Conservation (phyloP, 2,888 invertebrate species). For the Patella depressa region DNA sequence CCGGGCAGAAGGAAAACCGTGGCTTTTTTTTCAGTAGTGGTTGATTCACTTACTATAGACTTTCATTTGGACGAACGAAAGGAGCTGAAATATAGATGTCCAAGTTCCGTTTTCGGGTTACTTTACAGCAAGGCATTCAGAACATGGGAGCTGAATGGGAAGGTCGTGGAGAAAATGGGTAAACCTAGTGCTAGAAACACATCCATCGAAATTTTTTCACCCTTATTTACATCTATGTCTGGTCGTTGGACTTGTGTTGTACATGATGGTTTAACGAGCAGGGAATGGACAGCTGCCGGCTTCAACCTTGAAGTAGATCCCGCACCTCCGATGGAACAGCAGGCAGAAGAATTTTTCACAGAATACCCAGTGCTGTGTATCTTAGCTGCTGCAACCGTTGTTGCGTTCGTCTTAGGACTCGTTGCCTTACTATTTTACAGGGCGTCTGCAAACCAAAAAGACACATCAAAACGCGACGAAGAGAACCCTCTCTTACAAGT, state of each 20-base stretch:
- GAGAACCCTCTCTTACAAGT: too few species aligned
- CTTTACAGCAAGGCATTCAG: neutral
- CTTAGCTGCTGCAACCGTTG: neutral
- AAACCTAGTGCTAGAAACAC: neutral
- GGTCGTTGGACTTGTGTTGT: neutral
- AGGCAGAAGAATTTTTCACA: neutral
- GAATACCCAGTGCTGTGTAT: neutral
- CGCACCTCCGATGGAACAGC: neutral
- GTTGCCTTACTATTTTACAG: too few species aligned
- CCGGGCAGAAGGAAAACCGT: neutral
- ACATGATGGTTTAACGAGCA: neutral
- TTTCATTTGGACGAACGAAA: neutral
- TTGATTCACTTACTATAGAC: neutral
- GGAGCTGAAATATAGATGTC: neutral
- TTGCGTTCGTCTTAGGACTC: neutral
- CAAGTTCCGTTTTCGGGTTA: neutral
- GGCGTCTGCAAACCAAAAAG: too few species aligned
- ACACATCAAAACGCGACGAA: too few species aligned
- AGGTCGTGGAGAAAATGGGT: neutral
- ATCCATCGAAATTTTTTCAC: neutral
- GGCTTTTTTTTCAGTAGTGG: neutral
- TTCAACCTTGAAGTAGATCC: neutral
- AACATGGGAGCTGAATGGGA: neutral
- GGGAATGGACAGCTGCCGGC: neutral
- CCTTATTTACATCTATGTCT: neutral